Evolutionary conservation across 2,797 vertebrate genomes (phyloP).

Genomic region (Echeneis naucrates): DNA sequence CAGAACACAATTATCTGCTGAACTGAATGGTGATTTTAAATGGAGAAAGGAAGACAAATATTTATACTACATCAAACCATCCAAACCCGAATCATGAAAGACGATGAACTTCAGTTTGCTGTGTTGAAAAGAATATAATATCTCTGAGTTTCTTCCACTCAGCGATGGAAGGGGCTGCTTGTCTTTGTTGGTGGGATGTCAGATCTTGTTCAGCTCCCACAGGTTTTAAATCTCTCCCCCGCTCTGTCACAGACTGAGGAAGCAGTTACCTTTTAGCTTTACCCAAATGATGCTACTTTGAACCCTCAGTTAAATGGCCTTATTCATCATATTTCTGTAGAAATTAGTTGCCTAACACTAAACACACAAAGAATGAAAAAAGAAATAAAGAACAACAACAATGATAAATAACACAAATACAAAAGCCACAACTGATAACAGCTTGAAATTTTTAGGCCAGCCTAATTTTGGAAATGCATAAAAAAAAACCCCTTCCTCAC

Average conservation of each 20-base stretch:
- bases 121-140: background rate
- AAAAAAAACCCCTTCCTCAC: background rate
- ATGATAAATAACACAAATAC: background rate
- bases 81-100: background rate
- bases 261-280: background rate
- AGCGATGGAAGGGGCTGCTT: background rate
- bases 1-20: background rate
- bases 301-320: background rate
- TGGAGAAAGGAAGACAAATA: background rate
- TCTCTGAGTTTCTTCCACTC: background rate
- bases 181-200: background rate
- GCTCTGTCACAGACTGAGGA: background rate
- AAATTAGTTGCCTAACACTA: background rate
- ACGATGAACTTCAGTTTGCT: background rate
- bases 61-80: background rate
- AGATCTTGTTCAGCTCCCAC: background rate
- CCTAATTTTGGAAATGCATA: background rate
- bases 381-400: no score
- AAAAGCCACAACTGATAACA: background rate
- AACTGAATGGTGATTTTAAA: background rate
- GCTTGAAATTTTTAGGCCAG: background rate
- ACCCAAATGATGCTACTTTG: background rate
- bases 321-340: background rate
- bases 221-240: background rate
- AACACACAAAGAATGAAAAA: background rate